Conservation (phyloP, 2,888 invertebrate species). For the Leucophenga maculata region DNA sequence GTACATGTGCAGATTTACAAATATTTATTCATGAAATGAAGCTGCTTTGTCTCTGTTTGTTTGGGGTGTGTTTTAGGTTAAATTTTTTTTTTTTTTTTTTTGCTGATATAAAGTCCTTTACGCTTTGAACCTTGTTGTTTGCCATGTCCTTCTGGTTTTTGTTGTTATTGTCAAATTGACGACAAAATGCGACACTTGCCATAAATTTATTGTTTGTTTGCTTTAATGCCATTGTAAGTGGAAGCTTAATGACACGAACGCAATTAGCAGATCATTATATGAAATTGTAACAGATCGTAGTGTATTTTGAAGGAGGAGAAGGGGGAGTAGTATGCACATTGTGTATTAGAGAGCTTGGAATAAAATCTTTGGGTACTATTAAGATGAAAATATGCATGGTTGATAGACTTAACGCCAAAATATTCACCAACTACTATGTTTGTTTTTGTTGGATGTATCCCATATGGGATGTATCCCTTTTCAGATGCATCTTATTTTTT, state of each 20-base stretch:
- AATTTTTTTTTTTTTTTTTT: not conserved
- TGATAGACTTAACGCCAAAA: no score
- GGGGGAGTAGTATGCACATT: no score
- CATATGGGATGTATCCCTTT: no score
- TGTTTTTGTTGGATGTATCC: no score
- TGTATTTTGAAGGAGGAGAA: no score
- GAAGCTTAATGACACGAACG: constrained; percentile 68
- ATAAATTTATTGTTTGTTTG: constrained; percentile 66
- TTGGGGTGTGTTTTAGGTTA: constrained; percentile 9
- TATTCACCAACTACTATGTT: no score
- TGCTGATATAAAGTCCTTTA: no score
- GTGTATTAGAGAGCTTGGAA: no score
- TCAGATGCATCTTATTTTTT: no score
- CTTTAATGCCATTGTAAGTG: constrained; percentile 62
- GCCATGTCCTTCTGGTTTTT: constrained; percentile 40
- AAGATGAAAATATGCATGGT: no score
- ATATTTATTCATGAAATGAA: constrained; percentile 45
- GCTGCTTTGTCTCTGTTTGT: not conserved
- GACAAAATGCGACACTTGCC: constrained; percentile 67
- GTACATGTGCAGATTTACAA: constrained; percentile 46
- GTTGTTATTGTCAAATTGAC: constrained; percentile 53
- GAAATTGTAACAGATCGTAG: not conserved
- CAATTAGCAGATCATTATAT: constrained; percentile 67
- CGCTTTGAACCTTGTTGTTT: constrained; percentile 11
- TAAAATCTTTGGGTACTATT: no score